Conservation (phyloP, 2,888 invertebrate genomes). For the Hylaea fasciaria region DNA sequence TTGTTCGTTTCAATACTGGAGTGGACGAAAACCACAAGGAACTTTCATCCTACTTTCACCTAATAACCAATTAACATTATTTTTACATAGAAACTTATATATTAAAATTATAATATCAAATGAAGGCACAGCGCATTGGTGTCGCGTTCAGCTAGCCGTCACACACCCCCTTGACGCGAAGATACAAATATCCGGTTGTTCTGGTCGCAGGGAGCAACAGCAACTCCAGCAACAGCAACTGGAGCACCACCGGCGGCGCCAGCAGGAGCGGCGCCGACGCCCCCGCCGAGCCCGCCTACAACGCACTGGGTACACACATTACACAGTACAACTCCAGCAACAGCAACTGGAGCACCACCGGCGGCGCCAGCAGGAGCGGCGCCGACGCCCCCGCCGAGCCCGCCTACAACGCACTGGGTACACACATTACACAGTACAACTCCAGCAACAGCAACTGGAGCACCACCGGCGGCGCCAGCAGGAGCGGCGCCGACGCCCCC, state of each 20-base stretch:
- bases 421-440: too few relatives aligned
- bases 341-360: conserved; percentile 67
- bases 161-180: too few relatives aligned
- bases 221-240: conserved; percentile 73
- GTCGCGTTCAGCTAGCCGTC: too few relatives aligned
- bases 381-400: conserved; percentile 57
- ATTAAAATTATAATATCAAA: too few relatives aligned
- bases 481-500: conserved; percentile 50
- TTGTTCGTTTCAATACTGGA: too few relatives aligned
- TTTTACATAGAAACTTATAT: too few relatives aligned
- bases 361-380: conserved; percentile 46
- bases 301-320: conserved; percentile 65
- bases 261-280: conserved; percentile 51
- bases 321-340: conserved; percentile 73
- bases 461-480: conserved; percentile 45
- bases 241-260: conserved; percentile 55
- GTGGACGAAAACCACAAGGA: too few relatives aligned
- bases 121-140: too few relatives aligned
- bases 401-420: conserved; percentile 71
- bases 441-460: conserved; percentile 76
- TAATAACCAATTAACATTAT: too few relatives aligned
- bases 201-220: conserved; percentile 68
- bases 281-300: conserved; percentile 65
- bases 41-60: too few relatives aligned
- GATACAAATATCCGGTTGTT: too few relatives aligned